phyloP scores from a whole-genome alignment of 2,888 invertebrate genomes.

The Drosophila melanosoma region DNA sequence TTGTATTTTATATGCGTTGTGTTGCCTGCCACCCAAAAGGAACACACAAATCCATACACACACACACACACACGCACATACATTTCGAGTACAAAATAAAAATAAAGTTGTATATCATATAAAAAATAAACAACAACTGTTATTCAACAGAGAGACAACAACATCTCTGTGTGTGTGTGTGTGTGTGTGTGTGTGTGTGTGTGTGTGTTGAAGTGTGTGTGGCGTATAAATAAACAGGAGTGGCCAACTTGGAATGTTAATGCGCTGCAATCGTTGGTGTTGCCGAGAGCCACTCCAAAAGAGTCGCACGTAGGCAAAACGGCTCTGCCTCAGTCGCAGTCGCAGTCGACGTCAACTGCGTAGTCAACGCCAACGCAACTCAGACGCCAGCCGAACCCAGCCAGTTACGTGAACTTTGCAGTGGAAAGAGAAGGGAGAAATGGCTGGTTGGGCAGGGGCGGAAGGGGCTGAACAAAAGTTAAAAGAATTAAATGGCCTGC shows the following conservation, averaged over 20 bases:
- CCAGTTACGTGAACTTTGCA: constrained; percentile 70
- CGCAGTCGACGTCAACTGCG: constrained; percentile 1
- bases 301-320: constrained; percentile 65
- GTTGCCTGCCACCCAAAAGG: constrained; percentile 39
- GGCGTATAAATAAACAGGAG: constrained; percentile 74
- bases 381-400: constrained; percentile 1
- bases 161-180: constrained; percentile 15
- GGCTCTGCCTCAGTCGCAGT: constrained; percentile 4
- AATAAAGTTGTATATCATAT: constrained; percentile 52
- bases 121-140: constrained; percentile 71
- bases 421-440: constrained; percentile 8
- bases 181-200: constrained; percentile 21
- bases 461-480: constrained; percentile 52
- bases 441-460: not conserved
- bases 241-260: constrained; percentile 80
- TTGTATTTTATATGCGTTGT: constrained; percentile 40
- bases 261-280: constrained; percentile 75
- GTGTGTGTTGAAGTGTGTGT: constrained; percentile 27
- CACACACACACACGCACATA: not conserved
- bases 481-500: constrained; percentile 63
- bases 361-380: constrained; percentile 12
- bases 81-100: constrained; percentile 27
- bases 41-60: constrained; percentile 25
- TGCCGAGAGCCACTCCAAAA: constrained; percentile 64
- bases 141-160: constrained; percentile 64